Base-by-base conservation (phyloP, 1,140 invertebrate species). In the Oreohelix idahoensis region DNA sequence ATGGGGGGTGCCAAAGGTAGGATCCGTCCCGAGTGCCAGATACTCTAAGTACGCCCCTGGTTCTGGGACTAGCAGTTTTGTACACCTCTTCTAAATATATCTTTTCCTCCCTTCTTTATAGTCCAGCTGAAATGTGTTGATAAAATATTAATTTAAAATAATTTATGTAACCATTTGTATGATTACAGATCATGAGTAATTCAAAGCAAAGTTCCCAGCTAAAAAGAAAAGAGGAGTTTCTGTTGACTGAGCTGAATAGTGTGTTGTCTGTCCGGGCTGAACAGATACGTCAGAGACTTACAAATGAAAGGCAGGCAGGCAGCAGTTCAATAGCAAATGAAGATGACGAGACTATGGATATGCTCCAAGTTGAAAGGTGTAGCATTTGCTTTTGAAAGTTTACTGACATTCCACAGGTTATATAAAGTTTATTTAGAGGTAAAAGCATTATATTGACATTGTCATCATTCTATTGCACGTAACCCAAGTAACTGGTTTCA, bases 191-290 rank as follows among this genome's bases (percentile, higher is more conserved):
- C 45, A 66, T 69, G 77, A 79, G 58, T 79, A 79, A 66, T 23
- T 26, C 63, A 42, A 49, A 45, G 5, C 29, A 66, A 26, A 66
- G 39, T 13, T 26, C 11, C 51, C 77, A 58, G 17, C 20, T 8
- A 39, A 38, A 79, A 2, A 79, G 36, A n/a, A 66, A 23, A 20
- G 26, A 66, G 2, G 49, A 79, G 58, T 51, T 51, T 69, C 1
- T 66, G 36, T 4, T 39, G 15, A 2, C 58, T 36, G 77, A 79
- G 26, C 39, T 79, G 0, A 79, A 69, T 35, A 39, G 13, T 26
- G 58, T 69, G 4, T 79, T 79, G 58, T 39, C 58, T 36, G 77
- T 79, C 8, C 77, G 77, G 17, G 77, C 77, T 79, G 58, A 79
- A 69, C 51, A 79, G 32, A 79, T 79, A 39, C 49, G 77, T 11